phyloP scores from a whole-genome alignment of 2,797 vertebrate species.

The Loriculus beryllinus region DNA sequence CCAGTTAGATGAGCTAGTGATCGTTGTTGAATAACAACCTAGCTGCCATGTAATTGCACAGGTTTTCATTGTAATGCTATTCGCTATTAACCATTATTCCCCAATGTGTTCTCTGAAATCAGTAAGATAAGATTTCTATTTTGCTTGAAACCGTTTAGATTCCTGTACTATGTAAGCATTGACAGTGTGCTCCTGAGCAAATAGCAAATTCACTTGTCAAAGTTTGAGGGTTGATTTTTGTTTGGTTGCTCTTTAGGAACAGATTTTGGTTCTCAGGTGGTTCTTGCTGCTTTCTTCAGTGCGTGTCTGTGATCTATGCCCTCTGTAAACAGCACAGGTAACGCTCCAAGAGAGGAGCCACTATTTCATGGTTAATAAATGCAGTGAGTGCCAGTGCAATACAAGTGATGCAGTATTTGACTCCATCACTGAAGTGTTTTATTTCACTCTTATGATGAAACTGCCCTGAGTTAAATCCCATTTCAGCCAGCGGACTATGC shows the following conservation, averaged over 20 bases:
- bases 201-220: background rate
- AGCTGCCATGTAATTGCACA: background rate
- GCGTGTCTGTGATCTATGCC: background rate
- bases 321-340: background rate
- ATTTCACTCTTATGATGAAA: background rate
- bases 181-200: background rate
- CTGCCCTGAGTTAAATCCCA: background rate
- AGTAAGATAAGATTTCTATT: background rate
- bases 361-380: background rate
- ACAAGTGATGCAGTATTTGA: background rate
- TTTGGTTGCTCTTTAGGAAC: background rate
- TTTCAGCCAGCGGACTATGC: fast-evolving
- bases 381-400: background rate
- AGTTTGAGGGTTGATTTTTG: background rate
- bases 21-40: background rate
- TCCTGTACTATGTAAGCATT: background rate
- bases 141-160: background rate
- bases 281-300: background rate
- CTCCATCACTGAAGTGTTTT: background rate
- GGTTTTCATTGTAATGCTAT: background rate
- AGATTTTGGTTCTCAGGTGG: background rate
- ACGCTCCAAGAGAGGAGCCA: background rate
- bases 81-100: background rate
- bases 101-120: background rate
- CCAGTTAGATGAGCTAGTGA: background rate